Evolutionary conservation across 2,113 vertebrate species (phyloP), one percentile per base, ranked within the genome.

Genomic region (Elephas maximus): DNA sequence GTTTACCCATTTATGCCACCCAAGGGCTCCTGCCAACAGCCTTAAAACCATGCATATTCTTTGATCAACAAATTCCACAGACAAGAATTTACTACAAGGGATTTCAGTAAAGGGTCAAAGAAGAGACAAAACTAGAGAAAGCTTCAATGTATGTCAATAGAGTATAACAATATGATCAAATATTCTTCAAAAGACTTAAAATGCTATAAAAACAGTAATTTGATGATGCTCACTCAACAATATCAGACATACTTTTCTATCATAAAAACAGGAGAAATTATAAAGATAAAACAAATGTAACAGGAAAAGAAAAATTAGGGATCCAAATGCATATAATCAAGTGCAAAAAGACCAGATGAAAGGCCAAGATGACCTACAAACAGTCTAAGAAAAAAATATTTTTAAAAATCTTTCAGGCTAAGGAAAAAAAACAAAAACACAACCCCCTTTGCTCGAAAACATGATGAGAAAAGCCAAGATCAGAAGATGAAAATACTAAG

Each of bases 361-460:
- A 92, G 60, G 23, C 11, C 67, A 86, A 80, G 91, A 85, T 92
- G 51, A 77, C 37, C 41, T 45, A 77, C 21, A 62, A 67, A 90
- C 28, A 91, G 26, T 11, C 53, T 80, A 77, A 92, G 62, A 41
- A 57, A 88, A 94, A 67, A 81, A 20, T 20, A 62, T 44, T 88
- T 48, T 2, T 8, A 37, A 96, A 82, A 53, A 76, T 37, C 18
- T 65, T 83, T 21, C 21, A 53, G 45, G 37, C 28, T 95, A 80
- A 84, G 30, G 20, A 84, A 77, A 81, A 94, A 89, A 37, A 65
- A 91, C 8, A 37, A 93, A 95, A 91, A 89, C 9, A 92, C n/a
- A 44, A 14, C 2, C 28, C 74, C 74, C 37, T 45, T 12, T 93
- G 4, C 79, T 62, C 48, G 48, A 86, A 96, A 96, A 85, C 37